phyloP scores from a whole-genome alignment of 2,797 vertebrate genomes.

The Xenopus petersii region DNA sequence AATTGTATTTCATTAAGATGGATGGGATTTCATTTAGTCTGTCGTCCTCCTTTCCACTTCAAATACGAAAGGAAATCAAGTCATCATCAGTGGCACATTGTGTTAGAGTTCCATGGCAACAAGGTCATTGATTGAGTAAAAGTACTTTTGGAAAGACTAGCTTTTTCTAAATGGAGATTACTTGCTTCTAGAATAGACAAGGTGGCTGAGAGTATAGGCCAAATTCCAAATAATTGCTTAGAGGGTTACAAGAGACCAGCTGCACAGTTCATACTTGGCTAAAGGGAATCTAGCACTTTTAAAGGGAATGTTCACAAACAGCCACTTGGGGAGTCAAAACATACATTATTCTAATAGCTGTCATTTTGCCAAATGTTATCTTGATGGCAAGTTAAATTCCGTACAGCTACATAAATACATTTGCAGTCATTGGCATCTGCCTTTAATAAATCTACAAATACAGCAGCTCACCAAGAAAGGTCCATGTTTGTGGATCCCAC shows the following conservation, averaged over 20 bases:
- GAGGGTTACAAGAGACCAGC: conserved; percentile 21
- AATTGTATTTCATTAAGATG: conserved; percentile 99
- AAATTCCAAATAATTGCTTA: conserved; percentile 39
- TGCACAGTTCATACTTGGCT: background rate
- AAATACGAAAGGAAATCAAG: conserved; percentile 93
- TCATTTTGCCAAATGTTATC: too few relatives aligned
- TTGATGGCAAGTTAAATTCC: too few relatives aligned
- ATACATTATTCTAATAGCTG: too few relatives aligned
- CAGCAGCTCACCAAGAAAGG: too few relatives aligned
- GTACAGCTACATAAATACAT: too few relatives aligned
- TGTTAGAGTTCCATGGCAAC: conserved; percentile 95
- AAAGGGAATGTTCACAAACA: too few relatives aligned
- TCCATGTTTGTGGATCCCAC: too few relatives aligned
- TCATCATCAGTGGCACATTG: conserved; percentile 79
- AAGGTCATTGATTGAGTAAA: conserved; percentile 79
- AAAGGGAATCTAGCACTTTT: too few relatives aligned
- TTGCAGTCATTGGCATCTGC: too few relatives aligned
- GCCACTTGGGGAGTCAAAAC: too few relatives aligned
- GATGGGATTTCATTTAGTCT: conserved; percentile 99
- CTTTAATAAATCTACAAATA: too few relatives aligned
- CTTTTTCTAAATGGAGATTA: conserved; percentile 59
- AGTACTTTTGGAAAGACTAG: conserved; percentile 69
- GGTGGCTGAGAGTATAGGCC: conserved; percentile 36
- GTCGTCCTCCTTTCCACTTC: conserved; percentile 95
- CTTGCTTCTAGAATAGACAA: conserved; percentile 54